A percentile compares a stretch with the other conserved stretches of the same genome.
Conservation (phyloP, 2,797 vertebrate species). For the Hypotaenidia philippensis region DNA sequence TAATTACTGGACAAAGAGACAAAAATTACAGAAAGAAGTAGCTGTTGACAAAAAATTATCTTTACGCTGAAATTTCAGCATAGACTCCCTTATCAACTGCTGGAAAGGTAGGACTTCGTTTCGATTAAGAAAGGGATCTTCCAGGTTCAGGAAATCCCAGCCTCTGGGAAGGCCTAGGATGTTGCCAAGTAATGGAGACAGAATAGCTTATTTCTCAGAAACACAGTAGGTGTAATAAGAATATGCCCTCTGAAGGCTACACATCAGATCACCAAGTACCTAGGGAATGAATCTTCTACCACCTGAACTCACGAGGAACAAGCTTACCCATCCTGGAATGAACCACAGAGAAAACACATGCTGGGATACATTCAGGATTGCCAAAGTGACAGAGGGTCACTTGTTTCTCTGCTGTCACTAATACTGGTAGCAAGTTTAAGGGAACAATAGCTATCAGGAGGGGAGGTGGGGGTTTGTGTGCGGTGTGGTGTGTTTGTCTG, state of each 20-base stretch:
- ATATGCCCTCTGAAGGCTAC: background rate
- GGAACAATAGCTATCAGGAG: too few species aligned
- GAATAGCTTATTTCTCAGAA: background rate
- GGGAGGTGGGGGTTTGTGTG: too few species aligned
- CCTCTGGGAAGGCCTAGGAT: background rate
- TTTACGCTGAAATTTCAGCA: background rate
- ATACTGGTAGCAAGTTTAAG: too few species aligned
- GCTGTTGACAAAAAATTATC: background rate
- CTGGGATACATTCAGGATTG: fast-evolving
- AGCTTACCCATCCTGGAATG: background rate
- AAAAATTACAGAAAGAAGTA: background rate
- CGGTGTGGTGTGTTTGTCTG: background rate
- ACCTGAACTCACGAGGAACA: background rate
- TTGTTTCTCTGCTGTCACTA: too few species aligned
- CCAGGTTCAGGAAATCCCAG: background rate
- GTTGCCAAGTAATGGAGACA: background rate
- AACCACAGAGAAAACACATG: background rate
- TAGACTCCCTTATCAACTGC: background rate
- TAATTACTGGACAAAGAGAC: background rate
- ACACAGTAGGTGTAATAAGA: background rate
- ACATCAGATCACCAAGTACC: background rate
- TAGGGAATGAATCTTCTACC: background rate
- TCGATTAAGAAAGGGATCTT: background rate
- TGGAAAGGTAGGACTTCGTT: background rate
- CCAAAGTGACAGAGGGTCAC: background rate